These are phyloP conservation scores for Thamnaconus septentrionalis DNA, from an alignment of 2,113 vertebrate species.

Conservation along the genomic window DNA sequence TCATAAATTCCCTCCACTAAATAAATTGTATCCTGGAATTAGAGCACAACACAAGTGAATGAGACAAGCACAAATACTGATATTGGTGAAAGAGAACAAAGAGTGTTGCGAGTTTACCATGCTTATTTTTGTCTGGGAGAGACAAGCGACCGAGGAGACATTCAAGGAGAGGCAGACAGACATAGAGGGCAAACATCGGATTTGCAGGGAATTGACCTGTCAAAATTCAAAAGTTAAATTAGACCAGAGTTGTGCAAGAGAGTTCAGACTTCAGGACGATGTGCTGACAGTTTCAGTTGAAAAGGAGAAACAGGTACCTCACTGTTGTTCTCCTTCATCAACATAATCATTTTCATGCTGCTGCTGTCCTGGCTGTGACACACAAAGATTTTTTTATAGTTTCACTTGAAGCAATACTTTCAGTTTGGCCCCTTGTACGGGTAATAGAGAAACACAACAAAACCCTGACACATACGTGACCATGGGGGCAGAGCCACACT, in stretches of 20 bases:
- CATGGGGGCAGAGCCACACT: slow-evolving; percentile 81
- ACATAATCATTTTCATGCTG: slow-evolving; percentile 85
- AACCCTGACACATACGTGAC: slow-evolving; percentile 66
- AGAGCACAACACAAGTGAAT: slow-evolving; percentile 5
- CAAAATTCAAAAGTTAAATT: slow-evolving; percentile 2
- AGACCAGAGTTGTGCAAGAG: too few relatives aligned
- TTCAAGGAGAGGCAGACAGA: slow-evolving; percentile 86
- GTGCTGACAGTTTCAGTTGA: background rate
- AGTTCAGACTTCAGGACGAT: background rate
- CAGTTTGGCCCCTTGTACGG: background rate
- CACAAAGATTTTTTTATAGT: background rate
- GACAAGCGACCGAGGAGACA: slow-evolving; percentile 81
- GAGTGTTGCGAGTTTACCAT: slow-evolving; percentile 74
- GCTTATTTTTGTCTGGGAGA: slow-evolving; percentile 85
- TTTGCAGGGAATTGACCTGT: slow-evolving; percentile 83
- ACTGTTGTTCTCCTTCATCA: slow-evolving; percentile 74
- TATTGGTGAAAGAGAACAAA: too few relatives aligned
- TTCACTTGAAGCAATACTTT: background rate
- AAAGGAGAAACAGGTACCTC: slow-evolving; percentile 67
- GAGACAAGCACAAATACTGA: background rate
- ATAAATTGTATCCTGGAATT: slow-evolving; percentile 87
- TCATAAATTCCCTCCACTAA: slow-evolving; percentile 87
- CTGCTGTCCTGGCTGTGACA: slow-evolving; percentile 82
- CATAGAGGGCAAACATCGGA: slow-evolving; percentile 86
- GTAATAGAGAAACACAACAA: background rate